Conservation (phyloP, 2,797 vertebrate genomes). For the Spinus olivaceus region DNA sequence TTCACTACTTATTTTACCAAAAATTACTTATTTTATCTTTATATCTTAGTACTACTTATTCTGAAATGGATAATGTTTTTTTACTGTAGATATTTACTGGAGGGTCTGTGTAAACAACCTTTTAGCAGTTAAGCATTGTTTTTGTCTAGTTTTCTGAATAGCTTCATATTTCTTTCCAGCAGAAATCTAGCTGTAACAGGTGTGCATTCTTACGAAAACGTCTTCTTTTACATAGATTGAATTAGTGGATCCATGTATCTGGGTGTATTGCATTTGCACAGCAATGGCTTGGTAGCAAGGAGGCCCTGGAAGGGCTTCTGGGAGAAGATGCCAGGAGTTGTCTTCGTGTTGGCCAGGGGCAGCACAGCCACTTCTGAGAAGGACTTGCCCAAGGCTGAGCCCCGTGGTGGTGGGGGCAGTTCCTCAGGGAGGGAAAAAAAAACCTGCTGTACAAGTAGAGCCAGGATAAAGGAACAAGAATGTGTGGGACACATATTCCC, state of each 20-base stretch:
- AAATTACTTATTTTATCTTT: background rate
- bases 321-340: background rate
- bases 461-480: background rate
- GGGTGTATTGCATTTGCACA: background rate
- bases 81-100: background rate
- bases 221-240: background rate
- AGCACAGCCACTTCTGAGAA: too few relatives aligned
- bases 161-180: background rate
- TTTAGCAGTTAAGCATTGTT: background rate
- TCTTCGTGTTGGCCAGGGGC: background rate
- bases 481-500: too few relatives aligned
- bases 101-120: rapidly evolving
- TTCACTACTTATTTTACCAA: background rate
- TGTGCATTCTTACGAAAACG: rapidly evolving
- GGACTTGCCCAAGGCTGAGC: background rate
- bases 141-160: background rate
- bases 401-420: rapidly evolving
- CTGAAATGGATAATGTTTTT: background rate
- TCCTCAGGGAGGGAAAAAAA: too few relatives aligned
- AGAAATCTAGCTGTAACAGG: background rate
- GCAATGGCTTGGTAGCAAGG: background rate
- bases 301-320: background rate
- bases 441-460: background rate
- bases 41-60: background rate
- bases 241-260: rapidly evolving